Evolutionary conservation across 2,113 vertebrate genomes (phyloP).

Genomic region (Rhinopomastus cyanomelas): DNA sequence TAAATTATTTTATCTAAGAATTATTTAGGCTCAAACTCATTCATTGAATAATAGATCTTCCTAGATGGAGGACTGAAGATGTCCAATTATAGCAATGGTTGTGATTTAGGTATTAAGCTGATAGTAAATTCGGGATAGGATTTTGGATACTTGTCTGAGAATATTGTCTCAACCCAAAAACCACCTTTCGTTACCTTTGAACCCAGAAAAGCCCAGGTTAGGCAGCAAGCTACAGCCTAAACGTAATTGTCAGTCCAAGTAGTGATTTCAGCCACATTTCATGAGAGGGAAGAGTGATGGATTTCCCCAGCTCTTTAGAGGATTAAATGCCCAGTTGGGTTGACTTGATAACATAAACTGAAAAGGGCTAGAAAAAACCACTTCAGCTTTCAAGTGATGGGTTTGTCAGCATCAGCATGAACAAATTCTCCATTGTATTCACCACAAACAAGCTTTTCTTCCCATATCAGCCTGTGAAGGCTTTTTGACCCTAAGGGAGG

Average conservation of each 20-base stretch:
- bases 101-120: background rate
- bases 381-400: slow-evolving; percentile 41
- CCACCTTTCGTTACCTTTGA: background rate
- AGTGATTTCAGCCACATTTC: background rate
- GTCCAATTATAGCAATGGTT: background rate
- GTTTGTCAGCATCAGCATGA: background rate
- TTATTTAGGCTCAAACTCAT: background rate
- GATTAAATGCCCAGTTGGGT: background rate
- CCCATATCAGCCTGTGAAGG: background rate
- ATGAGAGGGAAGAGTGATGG: background rate
- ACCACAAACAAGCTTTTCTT: slow-evolving; percentile 40
- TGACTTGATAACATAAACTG: background rate
- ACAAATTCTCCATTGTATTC: slow-evolving; percentile 43
- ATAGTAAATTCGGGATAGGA: background rate
- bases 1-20: background rate
- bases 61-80: background rate
- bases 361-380: background rate
- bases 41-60: background rate
- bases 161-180: background rate
- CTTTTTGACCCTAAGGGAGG: background rate
- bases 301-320: background rate
- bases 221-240: background rate
- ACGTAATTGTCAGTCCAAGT: background rate
- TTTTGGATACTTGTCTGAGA: background rate
- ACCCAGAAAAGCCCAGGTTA: background rate